phyloP scores from a whole-genome alignment of 2,888 invertebrate species.

The Teleogryllus oceanicus region DNA sequence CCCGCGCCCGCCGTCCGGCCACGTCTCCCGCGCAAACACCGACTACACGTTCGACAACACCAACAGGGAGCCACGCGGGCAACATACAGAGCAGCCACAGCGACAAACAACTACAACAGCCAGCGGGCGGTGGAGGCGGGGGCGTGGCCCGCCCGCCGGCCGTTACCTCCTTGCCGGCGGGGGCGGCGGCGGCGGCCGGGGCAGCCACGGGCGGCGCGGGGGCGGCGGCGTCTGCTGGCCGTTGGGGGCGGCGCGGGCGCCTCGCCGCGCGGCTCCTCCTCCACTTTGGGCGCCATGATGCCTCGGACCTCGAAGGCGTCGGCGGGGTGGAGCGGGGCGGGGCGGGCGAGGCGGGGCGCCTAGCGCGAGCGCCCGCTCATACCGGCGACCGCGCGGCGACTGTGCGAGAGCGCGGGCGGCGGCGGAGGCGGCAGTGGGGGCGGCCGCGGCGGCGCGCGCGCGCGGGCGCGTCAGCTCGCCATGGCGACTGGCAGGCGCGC shows the following conservation, averaged over 20 bases:
- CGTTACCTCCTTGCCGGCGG: constrained; percentile 7
- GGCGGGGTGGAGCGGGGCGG: neutral
- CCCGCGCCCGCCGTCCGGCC: no score
- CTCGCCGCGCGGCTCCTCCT: neutral
- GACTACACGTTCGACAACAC: neutral
- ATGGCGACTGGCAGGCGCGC: neutral
- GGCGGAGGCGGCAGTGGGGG: neutral
- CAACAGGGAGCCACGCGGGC: neutral
- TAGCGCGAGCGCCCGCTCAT: neutral
- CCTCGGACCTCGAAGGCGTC: neutral
- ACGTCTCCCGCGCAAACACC: neutral
- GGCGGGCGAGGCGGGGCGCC: neutral
- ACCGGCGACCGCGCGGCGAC: constrained; percentile 18
- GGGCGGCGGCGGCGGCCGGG: neutral
- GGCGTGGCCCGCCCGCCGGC: neutral
- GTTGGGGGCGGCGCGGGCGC: neutral
- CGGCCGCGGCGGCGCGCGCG: neutral
- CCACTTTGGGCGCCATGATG: neutral
- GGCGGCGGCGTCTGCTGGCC: neutral
- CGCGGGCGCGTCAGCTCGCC: neutral
- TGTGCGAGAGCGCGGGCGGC: neutral
- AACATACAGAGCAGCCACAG: neutral
- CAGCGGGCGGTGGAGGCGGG: no score
- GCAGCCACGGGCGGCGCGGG: neutral
- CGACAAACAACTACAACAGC: no score